These are phyloP conservation scores for Zeuzera pyrina DNA, from an alignment of 2,888 invertebrate species.

Conservation along the genomic window DNA sequence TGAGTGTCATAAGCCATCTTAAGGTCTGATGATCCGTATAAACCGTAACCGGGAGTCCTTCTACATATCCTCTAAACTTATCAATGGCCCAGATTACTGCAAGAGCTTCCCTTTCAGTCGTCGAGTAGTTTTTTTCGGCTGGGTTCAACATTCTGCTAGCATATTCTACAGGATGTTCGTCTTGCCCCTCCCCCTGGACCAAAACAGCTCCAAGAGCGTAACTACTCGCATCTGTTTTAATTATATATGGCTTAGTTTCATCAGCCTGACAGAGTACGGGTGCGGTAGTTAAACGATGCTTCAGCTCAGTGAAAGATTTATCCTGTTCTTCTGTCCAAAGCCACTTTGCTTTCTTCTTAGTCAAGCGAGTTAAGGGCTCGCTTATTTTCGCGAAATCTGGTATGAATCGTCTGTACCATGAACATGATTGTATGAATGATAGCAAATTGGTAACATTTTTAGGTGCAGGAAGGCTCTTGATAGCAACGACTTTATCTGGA, in stretches of 20 bases:
- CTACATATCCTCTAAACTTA: conserved; percentile 27
- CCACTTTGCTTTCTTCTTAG: conserved; percentile 21
- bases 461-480: conserved; percentile 12
- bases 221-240: conserved; percentile 2
- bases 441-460: conserved; percentile 13
- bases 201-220: conserved; percentile 15
- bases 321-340: conserved; percentile 17
- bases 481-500: conserved; percentile 16
- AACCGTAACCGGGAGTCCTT: conserved; percentile 30
- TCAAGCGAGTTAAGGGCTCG: conserved; percentile 18
- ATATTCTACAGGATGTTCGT: conserved; percentile 5
- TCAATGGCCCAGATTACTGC: no score
- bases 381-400: conserved; percentile 15
- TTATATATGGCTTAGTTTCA: conserved; percentile 7
- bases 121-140: conserved; percentile 6
- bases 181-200: conserved; percentile 14
- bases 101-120: conserved; percentile 6
- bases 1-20: conserved; percentile 32
- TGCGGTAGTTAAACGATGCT: conserved; percentile 12
- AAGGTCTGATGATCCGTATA: conserved; percentile 37
- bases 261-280: conserved; percentile 17
- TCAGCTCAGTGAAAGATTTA: conserved; percentile 16
- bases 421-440: conserved; percentile 20
- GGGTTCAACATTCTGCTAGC: conserved; percentile 4
- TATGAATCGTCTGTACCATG: conserved; percentile 19